A percentile compares a stretch with the other conserved stretches of the same genome.
Conservation (phyloP, 2,888 invertebrate species). For the Trileptium ribeirensis region DNA sequence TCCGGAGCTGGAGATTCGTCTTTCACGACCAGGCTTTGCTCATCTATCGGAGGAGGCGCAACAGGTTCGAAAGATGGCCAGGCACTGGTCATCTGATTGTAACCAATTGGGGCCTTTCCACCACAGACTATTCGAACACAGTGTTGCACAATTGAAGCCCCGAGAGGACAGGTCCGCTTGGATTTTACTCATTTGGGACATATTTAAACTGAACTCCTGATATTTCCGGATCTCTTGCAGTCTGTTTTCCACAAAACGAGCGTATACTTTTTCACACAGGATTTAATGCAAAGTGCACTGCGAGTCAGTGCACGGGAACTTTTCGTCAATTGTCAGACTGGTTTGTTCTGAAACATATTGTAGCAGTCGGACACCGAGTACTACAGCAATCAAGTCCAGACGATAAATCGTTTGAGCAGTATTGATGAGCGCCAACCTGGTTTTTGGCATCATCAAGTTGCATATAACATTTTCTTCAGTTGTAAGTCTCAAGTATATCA, state of each 20-base stretch:
- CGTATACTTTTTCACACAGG: not conserved
- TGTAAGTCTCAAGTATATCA: not conserved
- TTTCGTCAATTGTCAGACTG: slow-evolving; percentile 25
- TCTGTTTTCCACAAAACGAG: slow-evolving; percentile 39
- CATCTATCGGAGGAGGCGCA: not conserved
- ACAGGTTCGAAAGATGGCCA: not conserved
- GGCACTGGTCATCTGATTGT: not conserved
- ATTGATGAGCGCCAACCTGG: not conserved
- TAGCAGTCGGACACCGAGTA: slow-evolving; percentile 25
- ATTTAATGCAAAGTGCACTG: slow-evolving; percentile 37
- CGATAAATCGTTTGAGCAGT: not conserved
- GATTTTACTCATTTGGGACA: slow-evolving; percentile 32
- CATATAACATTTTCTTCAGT: not conserved
- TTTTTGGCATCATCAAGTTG: not conserved
- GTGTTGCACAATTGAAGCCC: slow-evolving; percentile 29
- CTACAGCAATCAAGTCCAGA: slow-evolving; percentile 32
- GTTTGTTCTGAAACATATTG: slow-evolving; percentile 29
- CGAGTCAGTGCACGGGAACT: slow-evolving; percentile 34
- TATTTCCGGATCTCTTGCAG: slow-evolving; percentile 36
- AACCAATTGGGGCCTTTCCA: slow-evolving; percentile 40
- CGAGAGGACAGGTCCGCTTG: slow-evolving; percentile 42
- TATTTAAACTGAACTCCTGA: slow-evolving; percentile 36
- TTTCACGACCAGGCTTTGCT: not conserved
- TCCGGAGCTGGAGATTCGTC: not conserved
- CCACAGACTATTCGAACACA: slow-evolving; percentile 36